Evolutionary conservation across 1,140 invertebrate species (phyloP).

Genomic region (Gonioctena quinquepunctata): DNA sequence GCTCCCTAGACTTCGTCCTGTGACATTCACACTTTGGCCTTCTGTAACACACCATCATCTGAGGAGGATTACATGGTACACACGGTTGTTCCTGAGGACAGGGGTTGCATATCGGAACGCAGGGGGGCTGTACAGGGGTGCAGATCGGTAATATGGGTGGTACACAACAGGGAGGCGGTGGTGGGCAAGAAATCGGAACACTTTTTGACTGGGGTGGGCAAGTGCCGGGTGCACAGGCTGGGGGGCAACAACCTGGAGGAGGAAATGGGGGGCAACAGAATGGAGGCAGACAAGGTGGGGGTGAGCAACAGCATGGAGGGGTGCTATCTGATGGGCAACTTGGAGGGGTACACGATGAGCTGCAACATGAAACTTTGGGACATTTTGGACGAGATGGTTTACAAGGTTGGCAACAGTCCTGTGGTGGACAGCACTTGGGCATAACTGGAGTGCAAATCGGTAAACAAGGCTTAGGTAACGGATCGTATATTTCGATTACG

Average conservation of each 20-base stretch:
- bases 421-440: conserved; percentile 28
- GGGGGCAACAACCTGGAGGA: conserved; percentile 42
- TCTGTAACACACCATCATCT: conserved; percentile 52
- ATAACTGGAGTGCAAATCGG: conserved; percentile 45
- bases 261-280: conserved; percentile 49
- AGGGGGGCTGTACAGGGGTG: conserved; percentile 44
- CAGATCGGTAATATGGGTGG: conserved; percentile 46
- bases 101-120: conserved; percentile 43
- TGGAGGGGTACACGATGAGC: no score
- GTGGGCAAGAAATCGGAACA: conserved; percentile 28
- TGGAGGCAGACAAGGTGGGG: conserved; percentile 1
- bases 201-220: conserved; percentile 36
- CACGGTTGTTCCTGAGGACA: conserved; percentile 46
- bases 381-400: conserved; percentile 35
- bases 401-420: conserved; percentile 14
- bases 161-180: conserved; percentile 32
- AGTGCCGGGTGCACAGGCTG: conserved; percentile 32
- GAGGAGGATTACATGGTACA: conserved; percentile 51
- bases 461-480: conserved; percentile 50
- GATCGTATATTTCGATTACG: conserved; percentile 52
- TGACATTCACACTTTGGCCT: conserved; percentile 27
- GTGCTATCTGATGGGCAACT: no score
- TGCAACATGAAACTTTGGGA: no score
- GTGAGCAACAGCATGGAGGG: conserved; percentile 36
- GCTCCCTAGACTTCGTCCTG: conserved; percentile 66